Percentiles rank a stretch among this genome's conserved stretches.
These are phyloP conservation scores for Actinia tenebrosa DNA, from an alignment of 64 coral and sea anemone genomes.

Conservation along the genomic window DNA sequence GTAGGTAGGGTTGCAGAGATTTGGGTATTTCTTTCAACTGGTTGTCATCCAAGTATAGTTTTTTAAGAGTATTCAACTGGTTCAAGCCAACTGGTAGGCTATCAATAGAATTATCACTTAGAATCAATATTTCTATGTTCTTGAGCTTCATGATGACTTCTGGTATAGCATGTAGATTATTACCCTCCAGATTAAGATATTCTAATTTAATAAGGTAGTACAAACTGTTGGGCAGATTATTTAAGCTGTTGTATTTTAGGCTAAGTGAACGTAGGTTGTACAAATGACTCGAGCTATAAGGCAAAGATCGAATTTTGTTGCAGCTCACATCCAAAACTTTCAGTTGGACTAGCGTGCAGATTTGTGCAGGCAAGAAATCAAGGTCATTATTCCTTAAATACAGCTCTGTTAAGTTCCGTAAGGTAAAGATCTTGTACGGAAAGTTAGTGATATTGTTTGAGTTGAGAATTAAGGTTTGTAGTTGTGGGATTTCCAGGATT, in stretches of 20 bases:
- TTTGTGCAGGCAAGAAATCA: constrained; percentile 79
- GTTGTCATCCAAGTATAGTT: constrained; percentile 80
- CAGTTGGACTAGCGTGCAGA: constrained; percentile 66
- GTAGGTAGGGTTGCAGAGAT: constrained; percentile 33
- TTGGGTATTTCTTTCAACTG: constrained; percentile 42
- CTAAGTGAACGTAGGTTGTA: constrained; percentile 47
- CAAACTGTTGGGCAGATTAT: constrained; percentile 53
- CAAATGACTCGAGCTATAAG: constrained; percentile 68
- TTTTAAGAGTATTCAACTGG: constrained; percentile 35
- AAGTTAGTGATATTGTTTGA: constrained; percentile 78
- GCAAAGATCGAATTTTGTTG: constrained; percentile 55
- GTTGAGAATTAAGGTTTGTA: constrained; percentile 52
- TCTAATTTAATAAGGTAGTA: constrained; percentile 36
- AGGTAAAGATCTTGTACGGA: constrained; percentile 65
- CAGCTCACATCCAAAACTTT: constrained; percentile 76
- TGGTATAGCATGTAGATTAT: constrained; percentile 57
- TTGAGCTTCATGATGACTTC: constrained; percentile 49
- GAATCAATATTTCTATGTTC: constrained; percentile 64
- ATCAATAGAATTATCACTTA: constrained; percentile 74
- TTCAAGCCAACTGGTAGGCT: constrained; percentile 24
- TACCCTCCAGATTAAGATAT: constrained; percentile 70
- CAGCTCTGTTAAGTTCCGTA: constrained; percentile 74
- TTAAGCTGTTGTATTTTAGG: constrained; percentile 64
- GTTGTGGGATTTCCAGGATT: constrained; percentile 33
- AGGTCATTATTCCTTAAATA: constrained; percentile 77